These are phyloP conservation scores for Pycnonotus jocosus DNA, from an alignment of 2,113 vertebrate species.

Conservation along the genomic window DNA sequence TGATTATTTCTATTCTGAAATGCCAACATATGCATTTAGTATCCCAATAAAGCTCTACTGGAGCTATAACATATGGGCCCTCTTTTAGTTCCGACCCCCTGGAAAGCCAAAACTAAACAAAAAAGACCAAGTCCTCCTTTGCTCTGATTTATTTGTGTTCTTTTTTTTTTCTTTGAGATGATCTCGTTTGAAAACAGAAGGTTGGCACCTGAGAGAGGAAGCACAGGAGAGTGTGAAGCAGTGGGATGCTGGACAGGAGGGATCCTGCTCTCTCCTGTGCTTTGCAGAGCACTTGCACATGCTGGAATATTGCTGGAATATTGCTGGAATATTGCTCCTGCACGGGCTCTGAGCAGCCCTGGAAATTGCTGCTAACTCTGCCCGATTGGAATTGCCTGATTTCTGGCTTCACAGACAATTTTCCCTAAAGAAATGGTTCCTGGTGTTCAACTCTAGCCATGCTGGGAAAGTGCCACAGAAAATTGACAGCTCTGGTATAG, in stretches of 20 bases:
- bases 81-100: neutral
- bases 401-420: neutral
- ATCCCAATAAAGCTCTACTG: neutral
- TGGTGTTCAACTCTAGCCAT: neutral
- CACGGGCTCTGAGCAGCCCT: neutral
- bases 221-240: neutral
- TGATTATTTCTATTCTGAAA: neutral
- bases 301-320: neutral
- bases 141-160: neutral
- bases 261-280: neutral
- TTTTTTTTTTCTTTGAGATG: neutral
- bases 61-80: neutral
- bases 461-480: neutral
- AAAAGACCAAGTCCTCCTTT: neutral
- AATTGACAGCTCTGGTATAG: neutral
- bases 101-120: neutral
- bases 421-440: neutral
- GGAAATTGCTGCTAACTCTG: neutral
- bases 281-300: neutral
- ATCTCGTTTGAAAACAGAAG: conserved; percentile 37
- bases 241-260: neutral
- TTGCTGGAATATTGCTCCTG: neutral
- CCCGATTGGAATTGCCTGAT: neutral
- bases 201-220: conserved; percentile 43
- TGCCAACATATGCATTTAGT: neutral